Conservation (phyloP, 37 sponge, comb jelly and placozoan genomes). For the Ephydatia muelleri region DNA sequence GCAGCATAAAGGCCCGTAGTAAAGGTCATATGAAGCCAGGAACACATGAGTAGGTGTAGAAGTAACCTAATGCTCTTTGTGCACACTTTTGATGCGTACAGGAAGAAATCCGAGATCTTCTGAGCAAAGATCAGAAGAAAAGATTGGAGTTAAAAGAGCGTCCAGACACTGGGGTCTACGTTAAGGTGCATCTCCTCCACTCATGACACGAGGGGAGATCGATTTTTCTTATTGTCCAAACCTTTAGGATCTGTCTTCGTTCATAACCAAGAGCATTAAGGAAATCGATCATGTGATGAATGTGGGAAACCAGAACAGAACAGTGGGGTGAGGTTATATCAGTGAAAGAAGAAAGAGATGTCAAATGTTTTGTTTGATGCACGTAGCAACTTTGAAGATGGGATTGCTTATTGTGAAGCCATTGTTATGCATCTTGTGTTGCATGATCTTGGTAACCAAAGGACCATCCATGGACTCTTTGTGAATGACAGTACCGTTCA, state of each 20-base stretch:
- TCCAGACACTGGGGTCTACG: constrained; percentile 95
- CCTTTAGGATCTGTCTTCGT: constrained; percentile 87
- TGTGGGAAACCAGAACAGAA: constrained; percentile 94
- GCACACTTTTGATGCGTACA: neutral
- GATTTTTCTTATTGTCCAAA: neutral
- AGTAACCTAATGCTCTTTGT: neutral
- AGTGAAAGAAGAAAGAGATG: neutral
- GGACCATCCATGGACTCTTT: neutral
- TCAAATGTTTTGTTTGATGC: neutral
- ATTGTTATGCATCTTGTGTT: neutral
- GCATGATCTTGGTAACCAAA: neutral
- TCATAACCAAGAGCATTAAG: constrained; percentile 95
- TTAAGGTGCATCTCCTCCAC: constrained; percentile 52
- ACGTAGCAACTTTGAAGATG: neutral
- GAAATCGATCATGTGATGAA: constrained; percentile 98
- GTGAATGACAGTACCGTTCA: neutral
- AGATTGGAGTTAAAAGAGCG: constrained; percentile 89
- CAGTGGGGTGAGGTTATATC: constrained; percentile 80
- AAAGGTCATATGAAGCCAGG: neutral
- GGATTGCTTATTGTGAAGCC: constrained; percentile 1
- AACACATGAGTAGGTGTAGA: neutral
- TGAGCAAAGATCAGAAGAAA: constrained; percentile 93
- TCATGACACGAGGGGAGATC: neutral
- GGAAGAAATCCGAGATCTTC: constrained; percentile 94
- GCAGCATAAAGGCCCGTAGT: neutral